Conservation (phyloP, 2,797 vertebrate species). For the Ciconia nigra region DNA sequence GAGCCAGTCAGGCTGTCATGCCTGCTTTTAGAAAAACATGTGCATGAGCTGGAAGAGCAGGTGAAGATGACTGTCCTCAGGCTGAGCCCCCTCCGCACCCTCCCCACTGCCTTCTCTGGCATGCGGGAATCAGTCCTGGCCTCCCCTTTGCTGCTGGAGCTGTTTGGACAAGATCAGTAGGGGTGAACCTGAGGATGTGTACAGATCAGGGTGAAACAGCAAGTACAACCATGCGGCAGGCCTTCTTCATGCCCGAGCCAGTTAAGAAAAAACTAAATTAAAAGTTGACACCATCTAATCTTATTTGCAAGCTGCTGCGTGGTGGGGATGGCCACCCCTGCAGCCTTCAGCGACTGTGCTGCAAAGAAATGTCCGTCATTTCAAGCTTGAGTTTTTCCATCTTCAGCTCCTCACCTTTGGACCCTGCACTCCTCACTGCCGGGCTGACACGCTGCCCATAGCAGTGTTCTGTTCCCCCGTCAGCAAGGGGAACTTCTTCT, state of each 20-base stretch:
- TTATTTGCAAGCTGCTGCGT: neutral
- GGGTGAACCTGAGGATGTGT: accelerated
- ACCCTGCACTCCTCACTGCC: neutral
- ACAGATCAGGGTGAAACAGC: neutral
- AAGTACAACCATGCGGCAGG: accelerated
- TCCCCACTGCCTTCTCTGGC: neutral
- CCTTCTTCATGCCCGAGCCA: neutral
- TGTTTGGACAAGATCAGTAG: neutral
- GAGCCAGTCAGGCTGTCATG: neutral
- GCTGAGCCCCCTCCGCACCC: neutral
- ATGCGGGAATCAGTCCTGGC: neutral
- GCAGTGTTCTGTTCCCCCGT: accelerated
- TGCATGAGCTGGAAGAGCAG: neutral
- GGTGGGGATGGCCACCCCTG: neutral
- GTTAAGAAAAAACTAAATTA: neutral
- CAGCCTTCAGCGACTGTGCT: neutral
- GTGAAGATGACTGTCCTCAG: neutral
- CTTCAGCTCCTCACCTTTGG: neutral
- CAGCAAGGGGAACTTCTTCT: neutral
- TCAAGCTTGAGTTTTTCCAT: neutral
- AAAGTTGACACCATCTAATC: neutral
- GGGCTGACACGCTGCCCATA: accelerated
- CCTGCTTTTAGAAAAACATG: neutral
- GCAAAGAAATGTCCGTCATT: neutral
- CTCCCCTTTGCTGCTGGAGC: neutral